Base-by-base conservation (phyloP, 1,140 invertebrate species). In the Zaprionus vittiger region DNA sequence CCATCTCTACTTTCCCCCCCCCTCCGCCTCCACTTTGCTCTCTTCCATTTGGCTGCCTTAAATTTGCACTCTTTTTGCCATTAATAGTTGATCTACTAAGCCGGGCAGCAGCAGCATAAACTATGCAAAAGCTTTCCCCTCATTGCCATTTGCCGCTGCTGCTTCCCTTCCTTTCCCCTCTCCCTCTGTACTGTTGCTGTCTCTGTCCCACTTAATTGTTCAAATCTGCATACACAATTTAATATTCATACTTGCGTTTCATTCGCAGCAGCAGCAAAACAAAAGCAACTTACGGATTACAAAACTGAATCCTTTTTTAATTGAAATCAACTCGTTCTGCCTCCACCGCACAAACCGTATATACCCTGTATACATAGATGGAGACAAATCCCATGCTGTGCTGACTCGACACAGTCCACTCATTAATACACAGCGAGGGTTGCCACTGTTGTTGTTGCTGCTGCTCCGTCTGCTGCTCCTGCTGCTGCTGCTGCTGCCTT, bases 261-360 rank as follows among this genome's bases (percentile, higher is more conserved):
- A 87, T 72, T 84, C 83, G 81, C 56, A 59, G 37, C 17, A 55
- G 26, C 22, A 54, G 12, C 59, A 57, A 44, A 60, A 54, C 44
- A 62, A 41, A 38, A 57, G 44, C 67, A 38, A 52, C 60, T 60
- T 72, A 68, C 37, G 69, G 85, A 89, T 87, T 89, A 83, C 87
- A 85, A 89, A 90, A 77, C 79, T 59, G 81, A 91, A 91, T 91
- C 87, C 87, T 81, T 91, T 91, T 91, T 91, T 91, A 91, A 91
- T 91, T 91, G 89, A 91, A 91, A 91, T 86, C 79, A 41, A 70
- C 64, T 61, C 52, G 38, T 14, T 38, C 38, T 49, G 22, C 54
- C 26, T 31, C 22, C 28, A 26, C 24, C 20, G 14, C 2, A 54
- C 5, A 54, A 12, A 1, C 9, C 12, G 11, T 14, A 54, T 76